Conservation (phyloP, 2,113 vertebrate genomes). For the Phainopepla nitens region DNA sequence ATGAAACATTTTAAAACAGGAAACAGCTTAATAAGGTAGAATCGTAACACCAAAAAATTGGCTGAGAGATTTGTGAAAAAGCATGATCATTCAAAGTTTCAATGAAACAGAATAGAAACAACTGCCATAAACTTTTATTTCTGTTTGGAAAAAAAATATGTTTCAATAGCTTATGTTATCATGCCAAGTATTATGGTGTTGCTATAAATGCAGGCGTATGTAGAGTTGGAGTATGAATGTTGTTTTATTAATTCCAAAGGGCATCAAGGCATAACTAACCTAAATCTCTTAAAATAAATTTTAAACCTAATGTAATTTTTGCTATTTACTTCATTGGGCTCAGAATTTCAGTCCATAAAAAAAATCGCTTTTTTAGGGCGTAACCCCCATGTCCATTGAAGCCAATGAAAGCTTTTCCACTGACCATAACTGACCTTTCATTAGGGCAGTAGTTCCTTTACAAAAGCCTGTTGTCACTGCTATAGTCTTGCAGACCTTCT, state of each 20-base stretch:
- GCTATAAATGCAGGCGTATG: neutral
- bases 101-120: neutral
- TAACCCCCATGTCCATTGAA: neutral
- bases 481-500: neutral
- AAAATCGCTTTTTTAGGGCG: neutral
- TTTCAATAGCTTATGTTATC: neutral
- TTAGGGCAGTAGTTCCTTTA: neutral
- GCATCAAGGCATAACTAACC: neutral
- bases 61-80: neutral
- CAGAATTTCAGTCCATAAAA: neutral
- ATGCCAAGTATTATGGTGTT: neutral
- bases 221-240: neutral
- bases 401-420: neutral
- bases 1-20: neutral
- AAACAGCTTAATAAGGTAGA: neutral
- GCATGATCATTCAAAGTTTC: neutral
- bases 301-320: neutral
- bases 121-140: neutral
- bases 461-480: neutral
- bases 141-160: neutral
- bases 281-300: neutral
- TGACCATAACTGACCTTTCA: neutral
- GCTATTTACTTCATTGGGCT: neutral
- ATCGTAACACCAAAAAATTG: neutral
- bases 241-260: neutral